Evolutionary conservation across 2,888 invertebrate genomes (phyloP).

Genomic region (Geotrupes spiniger): DNA sequence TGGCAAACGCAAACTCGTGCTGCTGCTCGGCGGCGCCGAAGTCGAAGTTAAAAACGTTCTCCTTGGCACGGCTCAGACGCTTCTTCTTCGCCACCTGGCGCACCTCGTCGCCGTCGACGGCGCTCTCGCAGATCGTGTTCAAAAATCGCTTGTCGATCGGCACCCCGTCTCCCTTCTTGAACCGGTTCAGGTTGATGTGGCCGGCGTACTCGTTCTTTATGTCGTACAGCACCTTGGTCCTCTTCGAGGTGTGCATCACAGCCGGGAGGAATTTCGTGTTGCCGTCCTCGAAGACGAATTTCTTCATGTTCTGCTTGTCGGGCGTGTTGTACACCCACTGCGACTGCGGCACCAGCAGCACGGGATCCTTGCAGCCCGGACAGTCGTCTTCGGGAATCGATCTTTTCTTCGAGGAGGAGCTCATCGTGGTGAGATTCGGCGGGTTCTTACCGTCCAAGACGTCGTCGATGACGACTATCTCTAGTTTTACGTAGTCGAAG

Average conservation of each 20-base stretch:
- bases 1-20: background rate
- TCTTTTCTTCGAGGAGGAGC: constrained; percentile 13
- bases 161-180: constrained; percentile 11
- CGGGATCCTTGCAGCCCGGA: background rate
- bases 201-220: constrained; percentile 18
- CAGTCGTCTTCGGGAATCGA: constrained; percentile 11
- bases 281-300: constrained; percentile 20
- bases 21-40: too few relatives aligned
- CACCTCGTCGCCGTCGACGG: constrained; percentile 7
- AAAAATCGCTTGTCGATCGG: constrained; percentile 19
- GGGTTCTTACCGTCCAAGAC: constrained; percentile 25
- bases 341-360: constrained; percentile 20
- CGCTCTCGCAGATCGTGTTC: constrained; percentile 17
- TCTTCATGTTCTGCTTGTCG: constrained; percentile 25
- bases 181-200: constrained; percentile 15
- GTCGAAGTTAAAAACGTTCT: constrained; percentile 15
- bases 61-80: constrained; percentile 9
- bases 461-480: constrained; percentile 24
- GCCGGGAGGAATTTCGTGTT: constrained; percentile 21
- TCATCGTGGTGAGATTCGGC: background rate
- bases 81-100: constrained; percentile 9
- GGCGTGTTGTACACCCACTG: constrained; percentile 27
- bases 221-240: constrained; percentile 22
- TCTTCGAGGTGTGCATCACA: constrained; percentile 18
- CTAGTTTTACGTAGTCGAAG: constrained; percentile 19